phyloP scores from a whole-genome alignment of 2,113 vertebrate genomes.

The Heliornis fulica region DNA sequence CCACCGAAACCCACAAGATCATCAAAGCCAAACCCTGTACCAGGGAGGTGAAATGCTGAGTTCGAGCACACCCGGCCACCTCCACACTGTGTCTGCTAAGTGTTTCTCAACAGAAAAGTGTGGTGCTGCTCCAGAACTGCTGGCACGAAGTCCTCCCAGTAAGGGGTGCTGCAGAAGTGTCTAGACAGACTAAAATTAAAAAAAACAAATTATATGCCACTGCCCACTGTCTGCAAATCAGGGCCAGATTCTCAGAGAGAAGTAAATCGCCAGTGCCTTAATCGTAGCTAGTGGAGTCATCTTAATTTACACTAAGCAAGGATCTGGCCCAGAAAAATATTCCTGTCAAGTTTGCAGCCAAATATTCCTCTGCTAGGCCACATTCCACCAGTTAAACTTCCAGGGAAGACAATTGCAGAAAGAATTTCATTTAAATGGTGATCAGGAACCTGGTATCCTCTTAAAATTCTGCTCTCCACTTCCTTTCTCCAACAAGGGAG shows the following conservation, averaged over 20 bases:
- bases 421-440: slow-evolving; percentile 53
- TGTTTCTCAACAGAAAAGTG: not conserved
- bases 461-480: not conserved
- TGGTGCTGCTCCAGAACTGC: not conserved
- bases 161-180: slow-evolving; percentile 23
- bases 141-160: not conserved
- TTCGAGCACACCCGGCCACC: not conserved
- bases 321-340: slow-evolving; percentile 40
- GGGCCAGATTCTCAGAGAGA: not conserved
- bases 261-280: not conserved
- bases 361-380: slow-evolving; percentile 21
- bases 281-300: not conserved
- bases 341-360: slow-evolving; percentile 23
- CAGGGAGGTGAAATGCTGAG: not conserved
- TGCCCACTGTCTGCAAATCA: slow-evolving; percentile 43
- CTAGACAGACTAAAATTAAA: slow-evolving; percentile 58
- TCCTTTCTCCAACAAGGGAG: not conserved
- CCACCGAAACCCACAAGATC: not conserved
- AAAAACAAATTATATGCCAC: slow-evolving; percentile 30
- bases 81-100: not conserved
- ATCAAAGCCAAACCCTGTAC: not conserved
- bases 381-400: slow-evolving; percentile 34
- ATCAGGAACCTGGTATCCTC: slow-evolving; percentile 5
- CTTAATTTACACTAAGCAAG: slow-evolving; percentile 20
- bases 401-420: slow-evolving; percentile 41